Percentiles rank a stretch among this genome's conserved stretches.
These are phyloP conservation scores for Platycercus adscitus DNA, from an alignment of 2,113 vertebrate genomes.

Conservation along the genomic window DNA sequence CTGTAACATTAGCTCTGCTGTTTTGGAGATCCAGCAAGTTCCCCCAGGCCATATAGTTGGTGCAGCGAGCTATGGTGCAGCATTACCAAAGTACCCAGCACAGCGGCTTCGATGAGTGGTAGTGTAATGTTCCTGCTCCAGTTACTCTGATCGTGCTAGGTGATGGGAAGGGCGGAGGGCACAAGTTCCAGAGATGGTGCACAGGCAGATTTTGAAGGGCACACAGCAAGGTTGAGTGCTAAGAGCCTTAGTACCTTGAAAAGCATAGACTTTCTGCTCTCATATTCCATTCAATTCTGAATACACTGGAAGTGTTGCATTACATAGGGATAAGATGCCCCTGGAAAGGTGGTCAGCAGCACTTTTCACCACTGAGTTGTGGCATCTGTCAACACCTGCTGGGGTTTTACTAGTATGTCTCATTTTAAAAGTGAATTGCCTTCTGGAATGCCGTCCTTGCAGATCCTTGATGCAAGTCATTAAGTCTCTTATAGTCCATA, in stretches of 20 bases:
- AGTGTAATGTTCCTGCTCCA: background rate
- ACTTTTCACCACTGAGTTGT: background rate
- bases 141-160: accelerated
- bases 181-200: background rate
- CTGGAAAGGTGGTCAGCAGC: background rate
- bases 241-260: background rate
- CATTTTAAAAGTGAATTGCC: background rate
- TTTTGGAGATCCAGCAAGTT: background rate
- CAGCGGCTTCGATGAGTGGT: background rate
- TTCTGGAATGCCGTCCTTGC: background rate
- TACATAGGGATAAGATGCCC: background rate
- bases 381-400: background rate
- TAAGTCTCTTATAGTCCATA: background rate
- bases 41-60: background rate
- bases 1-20: background rate
- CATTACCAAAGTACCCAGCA: background rate
- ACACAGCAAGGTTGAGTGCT: background rate
- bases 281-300: background rate
- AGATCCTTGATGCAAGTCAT: background rate
- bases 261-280: background rate
- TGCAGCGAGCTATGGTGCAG: background rate
- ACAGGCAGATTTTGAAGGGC: background rate
- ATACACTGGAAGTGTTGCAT: accelerated
- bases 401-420: background rate
- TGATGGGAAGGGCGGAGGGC: background rate